Percentiles rank a stretch among this genome's conserved stretches.
phyloP scores from a whole-genome alignment of 2,888 invertebrate species.

The Eretmocerus hayati region DNA sequence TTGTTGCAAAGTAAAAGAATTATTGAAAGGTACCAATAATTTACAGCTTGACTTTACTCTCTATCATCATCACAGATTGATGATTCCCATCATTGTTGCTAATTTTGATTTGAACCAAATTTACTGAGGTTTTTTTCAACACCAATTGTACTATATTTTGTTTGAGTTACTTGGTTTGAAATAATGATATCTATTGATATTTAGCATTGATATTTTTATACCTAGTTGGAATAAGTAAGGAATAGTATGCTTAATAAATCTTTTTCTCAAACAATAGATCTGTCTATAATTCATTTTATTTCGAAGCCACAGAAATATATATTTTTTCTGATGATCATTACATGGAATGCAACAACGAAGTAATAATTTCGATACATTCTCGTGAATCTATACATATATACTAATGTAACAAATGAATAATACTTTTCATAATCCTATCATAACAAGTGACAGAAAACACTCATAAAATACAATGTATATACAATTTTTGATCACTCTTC shows the following conservation, averaged over 20 bases:
- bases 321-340: conserved; percentile 17
- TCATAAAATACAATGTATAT: conserved; percentile 26
- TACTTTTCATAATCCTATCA: conserved; percentile 11
- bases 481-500: conserved; percentile 8
- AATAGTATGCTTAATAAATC: conserved; percentile 7
- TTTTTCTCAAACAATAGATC: conserved; percentile 21
- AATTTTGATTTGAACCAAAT: no score
- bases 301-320: conserved; percentile 20
- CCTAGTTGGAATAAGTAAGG: conserved; percentile 12
- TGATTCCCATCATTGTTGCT: no score
- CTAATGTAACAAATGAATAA: conserved; percentile 10
- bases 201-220: conserved; percentile 15
- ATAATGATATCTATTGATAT: conserved; percentile 15
- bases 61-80: no score
- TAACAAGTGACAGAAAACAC: conserved; percentile 13
- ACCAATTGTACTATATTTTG: no score
- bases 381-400: conserved; percentile 14
- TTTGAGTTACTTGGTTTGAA: no score
- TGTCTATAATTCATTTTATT: conserved; percentile 20
- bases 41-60: no score
- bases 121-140: no score
- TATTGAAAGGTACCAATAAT: no score
- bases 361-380: conserved; percentile 18
- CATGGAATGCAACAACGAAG: conserved; percentile 21
- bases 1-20: no score